A percentile compares a stretch with the other conserved stretches of the same genome.
These are phyloP conservation scores for Torymus auratus DNA, from an alignment of 2,888 invertebrate species.

Conservation along the genomic window DNA sequence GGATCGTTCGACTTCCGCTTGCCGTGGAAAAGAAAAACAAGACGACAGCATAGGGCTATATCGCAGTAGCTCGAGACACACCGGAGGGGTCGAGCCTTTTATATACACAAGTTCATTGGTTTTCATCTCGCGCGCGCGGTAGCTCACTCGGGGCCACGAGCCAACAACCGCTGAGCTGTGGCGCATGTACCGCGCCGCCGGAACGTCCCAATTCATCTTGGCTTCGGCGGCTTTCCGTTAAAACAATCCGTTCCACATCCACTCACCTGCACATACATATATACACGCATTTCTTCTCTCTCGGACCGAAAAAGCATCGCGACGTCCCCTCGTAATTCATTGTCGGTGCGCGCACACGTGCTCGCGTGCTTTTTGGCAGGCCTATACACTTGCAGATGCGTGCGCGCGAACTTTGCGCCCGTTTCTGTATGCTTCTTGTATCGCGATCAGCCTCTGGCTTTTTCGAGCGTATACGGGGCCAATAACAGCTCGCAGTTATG, in stretches of 20 bases:
- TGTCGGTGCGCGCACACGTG: not conserved
- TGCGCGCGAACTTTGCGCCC: conserved; percentile 17
- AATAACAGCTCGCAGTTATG: too few species aligned
- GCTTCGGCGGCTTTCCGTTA: conserved; percentile 48
- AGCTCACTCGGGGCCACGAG: conserved; percentile 10
- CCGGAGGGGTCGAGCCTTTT: conserved; percentile 1
- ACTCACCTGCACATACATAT: not conserved
- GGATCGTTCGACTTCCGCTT: conserved; percentile 9
- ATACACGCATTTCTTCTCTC: not conserved
- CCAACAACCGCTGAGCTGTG: conserved; percentile 24
- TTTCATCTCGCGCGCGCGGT: conserved; percentile 21
- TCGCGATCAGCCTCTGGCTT: too few species aligned
- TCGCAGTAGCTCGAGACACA: not conserved
- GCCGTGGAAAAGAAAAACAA: not conserved
- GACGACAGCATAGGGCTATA: not conserved
- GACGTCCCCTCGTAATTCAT: conserved; percentile 40
- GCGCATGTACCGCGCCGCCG: not conserved
- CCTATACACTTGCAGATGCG: not conserved
- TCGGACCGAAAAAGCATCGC: conserved; percentile 25
- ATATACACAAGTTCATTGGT: conserved; percentile 46
- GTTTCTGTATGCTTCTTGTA: not conserved
- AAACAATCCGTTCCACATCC: conserved; percentile 48
- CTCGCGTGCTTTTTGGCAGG: conserved; percentile 12
- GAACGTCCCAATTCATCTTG: conserved; percentile 53
- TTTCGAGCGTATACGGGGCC: too few species aligned